phyloP scores from a whole-genome alignment of 2,797 vertebrate genomes.

The Setipinna tenuifilis region DNA sequence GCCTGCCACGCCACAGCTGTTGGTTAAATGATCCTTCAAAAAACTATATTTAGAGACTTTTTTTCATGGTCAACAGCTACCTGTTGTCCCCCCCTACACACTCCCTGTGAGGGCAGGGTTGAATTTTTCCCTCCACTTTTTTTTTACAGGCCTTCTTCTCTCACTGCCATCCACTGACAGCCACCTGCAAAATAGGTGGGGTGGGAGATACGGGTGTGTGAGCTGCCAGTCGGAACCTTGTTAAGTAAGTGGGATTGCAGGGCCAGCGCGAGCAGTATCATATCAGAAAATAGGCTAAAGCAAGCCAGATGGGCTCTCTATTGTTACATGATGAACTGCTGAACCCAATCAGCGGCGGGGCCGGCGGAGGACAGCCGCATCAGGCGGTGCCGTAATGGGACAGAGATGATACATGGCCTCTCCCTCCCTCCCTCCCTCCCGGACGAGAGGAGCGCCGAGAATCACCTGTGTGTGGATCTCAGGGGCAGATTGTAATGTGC shows the following conservation, averaged over 20 bases:
- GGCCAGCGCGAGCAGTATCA: constrained; percentile 51
- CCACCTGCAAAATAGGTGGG: constrained; percentile 30
- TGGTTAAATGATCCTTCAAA: neutral
- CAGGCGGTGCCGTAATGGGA: constrained; percentile 59
- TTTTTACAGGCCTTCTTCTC: neutral
- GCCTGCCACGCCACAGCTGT: neutral
- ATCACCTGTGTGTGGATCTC: neutral
- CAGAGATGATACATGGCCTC: constrained; percentile 44
- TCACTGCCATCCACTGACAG: neutral
- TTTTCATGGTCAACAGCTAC: neutral
- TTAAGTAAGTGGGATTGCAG: constrained; percentile 56
- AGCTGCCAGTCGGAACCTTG: constrained; percentile 48
- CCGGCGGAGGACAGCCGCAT: constrained; percentile 58
- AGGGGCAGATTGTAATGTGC: neutral
- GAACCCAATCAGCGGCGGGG: constrained; percentile 69
- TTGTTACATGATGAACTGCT: constrained; percentile 69
- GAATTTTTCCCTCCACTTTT: neutral
- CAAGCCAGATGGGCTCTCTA: constrained; percentile 61
- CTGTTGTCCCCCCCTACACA: neutral
- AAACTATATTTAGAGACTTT: neutral
- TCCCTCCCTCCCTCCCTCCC: too few species aligned
- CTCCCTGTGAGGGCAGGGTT: neutral
- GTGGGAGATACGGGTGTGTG: constrained; percentile 35
- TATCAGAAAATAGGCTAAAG: constrained; percentile 66
- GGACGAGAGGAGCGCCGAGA: too few species aligned